Conservation (phyloP, 64 coral and sea anemone species). For the Trachythela sp. region DNA sequence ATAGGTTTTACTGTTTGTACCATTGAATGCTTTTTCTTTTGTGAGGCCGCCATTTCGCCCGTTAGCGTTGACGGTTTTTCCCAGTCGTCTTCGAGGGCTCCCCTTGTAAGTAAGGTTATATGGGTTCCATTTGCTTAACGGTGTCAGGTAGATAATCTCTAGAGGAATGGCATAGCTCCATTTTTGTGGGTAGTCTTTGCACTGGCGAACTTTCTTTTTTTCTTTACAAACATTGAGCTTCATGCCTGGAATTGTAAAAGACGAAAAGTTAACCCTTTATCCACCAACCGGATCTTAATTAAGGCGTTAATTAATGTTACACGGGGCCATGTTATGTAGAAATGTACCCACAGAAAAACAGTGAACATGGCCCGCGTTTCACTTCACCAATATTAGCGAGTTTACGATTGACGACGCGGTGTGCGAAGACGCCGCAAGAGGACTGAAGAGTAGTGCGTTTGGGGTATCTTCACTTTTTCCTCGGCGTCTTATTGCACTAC, state of each 20-base stretch:
- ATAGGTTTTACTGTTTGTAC: conserved; percentile 66
- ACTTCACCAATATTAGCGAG: too few species aligned
- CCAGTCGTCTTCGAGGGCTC: not conserved
- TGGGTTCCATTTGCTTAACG: conserved; percentile 66
- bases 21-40: conserved; percentile 58
- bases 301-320: too few species aligned
- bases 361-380: too few species aligned
- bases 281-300: not conserved
- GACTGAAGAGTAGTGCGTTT: too few species aligned
- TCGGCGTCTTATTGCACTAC: too few species aligned
- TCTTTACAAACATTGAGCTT: conserved; percentile 35
- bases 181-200: conserved; percentile 44
- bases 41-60: conserved; percentile 66
- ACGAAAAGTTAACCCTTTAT: not conserved
- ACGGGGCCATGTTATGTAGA: too few species aligned
- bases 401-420: too few species aligned
- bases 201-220: not conserved
- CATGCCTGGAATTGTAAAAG: conserved; percentile 31
- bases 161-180: conserved; percentile 61
- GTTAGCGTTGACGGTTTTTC: conserved; percentile 40
- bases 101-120: conserved; percentile 69
- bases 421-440: too few species aligned
- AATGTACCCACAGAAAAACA: too few species aligned
- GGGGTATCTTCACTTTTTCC: too few species aligned
- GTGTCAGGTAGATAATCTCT: conserved; percentile 70